These are phyloP conservation scores for Apomyelois bistriatella DNA, from an alignment of 2,888 invertebrate genomes.

Conservation along the genomic window DNA sequence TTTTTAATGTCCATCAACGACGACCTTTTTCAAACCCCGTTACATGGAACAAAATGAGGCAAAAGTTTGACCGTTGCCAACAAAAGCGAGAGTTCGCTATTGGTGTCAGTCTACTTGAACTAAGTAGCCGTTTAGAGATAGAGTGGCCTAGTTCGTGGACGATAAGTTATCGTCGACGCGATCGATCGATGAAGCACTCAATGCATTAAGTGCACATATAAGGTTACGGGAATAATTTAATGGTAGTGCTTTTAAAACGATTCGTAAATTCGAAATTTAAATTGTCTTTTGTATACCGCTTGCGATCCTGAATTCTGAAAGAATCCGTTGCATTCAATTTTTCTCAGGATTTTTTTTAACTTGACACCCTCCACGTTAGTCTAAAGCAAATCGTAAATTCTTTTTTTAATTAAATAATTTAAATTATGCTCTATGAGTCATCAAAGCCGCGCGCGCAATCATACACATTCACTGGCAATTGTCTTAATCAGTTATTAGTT, in stretches of 20 bases:
- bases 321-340: too few relatives aligned
- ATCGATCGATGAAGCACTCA: constrained; percentile 68
- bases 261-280: not conserved
- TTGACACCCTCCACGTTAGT: too few relatives aligned
- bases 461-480: not conserved
- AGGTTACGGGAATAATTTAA: constrained; percentile 5
- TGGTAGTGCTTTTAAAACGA: not conserved
- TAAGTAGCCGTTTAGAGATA: constrained; percentile 48
- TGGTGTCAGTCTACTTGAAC: constrained; percentile 27
- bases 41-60: constrained; percentile 19
- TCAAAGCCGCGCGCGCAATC: too few relatives aligned
- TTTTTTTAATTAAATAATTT: too few relatives aligned
- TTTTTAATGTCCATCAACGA: constrained; percentile 6
- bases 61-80: constrained; percentile 45
- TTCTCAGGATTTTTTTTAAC: too few relatives aligned
- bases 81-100: constrained; percentile 18
- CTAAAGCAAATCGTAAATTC: too few relatives aligned
- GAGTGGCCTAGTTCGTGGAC: constrained; percentile 61
- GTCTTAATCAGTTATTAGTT: not conserved
- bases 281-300: too few relatives aligned
- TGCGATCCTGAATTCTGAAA: too few relatives aligned
- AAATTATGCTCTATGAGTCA: too few relatives aligned
- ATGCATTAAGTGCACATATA: constrained; percentile 27
- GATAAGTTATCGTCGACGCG: constrained; percentile 61
- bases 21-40: not conserved